Evolutionary conservation across 2,888 invertebrate species (phyloP).

Genomic region (Augiades crinisus): DNA sequence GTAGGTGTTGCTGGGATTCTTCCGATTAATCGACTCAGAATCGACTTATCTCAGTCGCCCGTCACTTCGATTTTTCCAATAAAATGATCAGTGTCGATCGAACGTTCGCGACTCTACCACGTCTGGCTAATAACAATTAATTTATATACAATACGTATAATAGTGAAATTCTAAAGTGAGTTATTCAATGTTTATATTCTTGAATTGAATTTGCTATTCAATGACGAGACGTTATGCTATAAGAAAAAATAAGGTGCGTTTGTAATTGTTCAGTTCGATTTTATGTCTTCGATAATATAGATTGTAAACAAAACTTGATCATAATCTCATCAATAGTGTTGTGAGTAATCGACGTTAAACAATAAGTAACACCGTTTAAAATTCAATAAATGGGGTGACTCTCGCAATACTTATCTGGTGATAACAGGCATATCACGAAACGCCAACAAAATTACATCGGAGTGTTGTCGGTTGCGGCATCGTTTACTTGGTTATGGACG

Average conservation of each 20-base stretch:
- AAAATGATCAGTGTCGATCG: not conserved
- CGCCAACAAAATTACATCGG: constrained; percentile 14
- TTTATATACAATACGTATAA: not conserved
- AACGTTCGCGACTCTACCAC: not conserved
- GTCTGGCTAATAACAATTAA: not conserved
- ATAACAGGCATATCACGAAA: constrained; percentile 19
- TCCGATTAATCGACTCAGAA: not conserved
- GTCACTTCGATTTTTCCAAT: not conserved
- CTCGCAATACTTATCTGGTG: constrained; percentile 11
- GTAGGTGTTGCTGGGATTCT: no score
- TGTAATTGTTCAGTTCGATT: no score
- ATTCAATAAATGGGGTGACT: constrained; percentile 10
- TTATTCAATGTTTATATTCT: not conserved
- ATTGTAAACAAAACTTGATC: no score
- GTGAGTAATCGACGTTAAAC: not conserved
- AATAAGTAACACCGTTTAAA: not conserved
- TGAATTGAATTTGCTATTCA: no score
- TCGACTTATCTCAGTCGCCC: not conserved
- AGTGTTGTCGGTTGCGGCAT: constrained; percentile 12
- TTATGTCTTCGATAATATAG: not conserved
- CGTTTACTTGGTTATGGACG: constrained; percentile 6
- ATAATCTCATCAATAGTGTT: no score
- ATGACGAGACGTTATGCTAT: no score
- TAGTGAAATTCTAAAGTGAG: not conserved
- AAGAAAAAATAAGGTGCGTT: no score